phyloP scores from a whole-genome alignment of 2,888 invertebrate species.

The Drosophila putrida region DNA sequence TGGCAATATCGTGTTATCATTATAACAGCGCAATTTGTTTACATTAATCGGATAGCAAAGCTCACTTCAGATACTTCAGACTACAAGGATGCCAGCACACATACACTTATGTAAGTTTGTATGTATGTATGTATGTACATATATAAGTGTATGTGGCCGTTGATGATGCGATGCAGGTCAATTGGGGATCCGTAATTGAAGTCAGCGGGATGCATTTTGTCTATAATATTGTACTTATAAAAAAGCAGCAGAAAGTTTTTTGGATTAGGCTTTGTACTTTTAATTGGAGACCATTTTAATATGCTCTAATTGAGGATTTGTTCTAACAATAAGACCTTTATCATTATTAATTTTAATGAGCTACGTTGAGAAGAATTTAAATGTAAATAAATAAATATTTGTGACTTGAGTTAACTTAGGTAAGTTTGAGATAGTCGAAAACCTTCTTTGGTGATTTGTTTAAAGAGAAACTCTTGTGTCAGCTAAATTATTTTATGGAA shows the following conservation, averaged over 20 bases:
- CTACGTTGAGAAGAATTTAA: no score
- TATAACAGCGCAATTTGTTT: constrained; percentile 19
- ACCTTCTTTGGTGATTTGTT: no score
- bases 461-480: no score
- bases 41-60: constrained; percentile 18
- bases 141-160: background rate
- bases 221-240: background rate
- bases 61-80: background rate
- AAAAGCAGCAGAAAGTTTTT: background rate
- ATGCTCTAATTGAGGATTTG: background rate
- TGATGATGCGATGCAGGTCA: background rate
- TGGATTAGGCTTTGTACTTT: background rate
- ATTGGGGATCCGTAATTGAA: background rate
- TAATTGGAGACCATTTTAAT: background rate
- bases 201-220: background rate
- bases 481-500: no score
- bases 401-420: background rate
- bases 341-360: background rate
- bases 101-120: background rate
- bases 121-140: no score
- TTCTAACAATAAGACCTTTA: background rate
- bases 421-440: background rate
- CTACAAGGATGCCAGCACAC: background rate
- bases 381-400: no score
- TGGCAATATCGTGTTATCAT: constrained; percentile 5